A percentile compares a stretch with the other conserved stretches of the same genome.
Evolutionary conservation across 2,113 vertebrate species (phyloP).

Genomic region (Felis chaus): DNA sequence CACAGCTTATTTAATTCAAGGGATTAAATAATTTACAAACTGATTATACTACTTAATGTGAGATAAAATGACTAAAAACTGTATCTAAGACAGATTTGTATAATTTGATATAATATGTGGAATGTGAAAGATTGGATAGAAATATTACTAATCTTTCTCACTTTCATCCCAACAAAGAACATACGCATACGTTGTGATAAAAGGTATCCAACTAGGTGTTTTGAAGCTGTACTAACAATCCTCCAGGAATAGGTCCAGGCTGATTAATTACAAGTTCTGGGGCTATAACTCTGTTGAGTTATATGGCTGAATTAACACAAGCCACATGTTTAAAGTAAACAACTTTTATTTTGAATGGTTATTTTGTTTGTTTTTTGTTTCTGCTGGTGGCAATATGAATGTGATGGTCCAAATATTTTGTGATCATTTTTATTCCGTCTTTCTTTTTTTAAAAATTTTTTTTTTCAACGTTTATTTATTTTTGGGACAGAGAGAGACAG

Average conservation of each 20-base stretch:
- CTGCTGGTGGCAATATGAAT: not conserved
- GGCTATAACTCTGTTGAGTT: not conserved
- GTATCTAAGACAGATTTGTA: not conserved
- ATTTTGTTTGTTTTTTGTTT: not conserved
- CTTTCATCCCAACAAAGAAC: not conserved
- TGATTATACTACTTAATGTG: not conserved
- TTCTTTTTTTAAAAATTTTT: too few species aligned
- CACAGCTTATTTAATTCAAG: conserved; percentile 26
- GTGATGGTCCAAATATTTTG: not conserved
- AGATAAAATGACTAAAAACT: not conserved
- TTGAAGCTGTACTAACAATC: conserved; percentile 1
- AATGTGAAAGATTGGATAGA: not conserved
- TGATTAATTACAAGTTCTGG: not conserved
- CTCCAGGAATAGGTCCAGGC: not conserved
- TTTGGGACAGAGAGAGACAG: too few species aligned
- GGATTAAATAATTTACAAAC: not conserved
- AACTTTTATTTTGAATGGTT: not conserved
- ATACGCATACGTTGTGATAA: not conserved
- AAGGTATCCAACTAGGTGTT: not conserved
- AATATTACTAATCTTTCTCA: not conserved
- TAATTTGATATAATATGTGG: not conserved
- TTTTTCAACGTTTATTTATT: too few species aligned
- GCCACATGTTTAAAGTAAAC: not conserved
- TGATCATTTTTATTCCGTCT: not conserved
- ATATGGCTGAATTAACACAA: not conserved